Evolutionary conservation across 2,797 vertebrate genomes (phyloP).

Genomic region (Scomberomorus guttatus): DNA sequence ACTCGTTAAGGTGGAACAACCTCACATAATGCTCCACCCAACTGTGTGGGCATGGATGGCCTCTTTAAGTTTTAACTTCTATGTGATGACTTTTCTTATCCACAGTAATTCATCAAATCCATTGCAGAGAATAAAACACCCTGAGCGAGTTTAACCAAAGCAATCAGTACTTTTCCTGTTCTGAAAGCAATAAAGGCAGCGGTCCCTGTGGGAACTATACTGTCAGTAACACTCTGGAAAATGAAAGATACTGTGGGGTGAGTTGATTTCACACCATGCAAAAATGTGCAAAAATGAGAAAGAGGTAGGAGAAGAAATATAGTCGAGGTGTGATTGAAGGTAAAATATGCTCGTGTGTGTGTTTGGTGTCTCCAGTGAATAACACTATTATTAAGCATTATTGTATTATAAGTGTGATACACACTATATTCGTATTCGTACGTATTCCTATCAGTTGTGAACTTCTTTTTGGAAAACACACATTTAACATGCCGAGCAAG

Average conservation of each 20-base stretch:
- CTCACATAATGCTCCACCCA: too few species aligned
- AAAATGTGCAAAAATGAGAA: slow-evolving; percentile 9
- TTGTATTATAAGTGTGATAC: not conserved
- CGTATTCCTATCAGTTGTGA: too few species aligned
- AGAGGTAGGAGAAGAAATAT: not conserved
- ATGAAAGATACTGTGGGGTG: slow-evolving; percentile 28
- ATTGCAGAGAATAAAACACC: not conserved
- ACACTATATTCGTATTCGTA: too few species aligned
- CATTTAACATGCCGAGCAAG: not conserved
- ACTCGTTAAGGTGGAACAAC: too few species aligned
- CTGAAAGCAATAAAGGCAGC: slow-evolving; percentile 25
- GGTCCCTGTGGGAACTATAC: not conserved
- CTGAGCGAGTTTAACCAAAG: not conserved
- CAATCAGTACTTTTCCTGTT: slow-evolving; percentile 13
- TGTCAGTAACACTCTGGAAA: slow-evolving; percentile 40
- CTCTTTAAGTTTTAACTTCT: too few species aligned
- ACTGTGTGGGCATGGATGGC: too few species aligned
- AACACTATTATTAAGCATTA: slow-evolving; percentile 15
- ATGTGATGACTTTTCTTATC: too few species aligned
- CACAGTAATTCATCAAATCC: slow-evolving; percentile 16
- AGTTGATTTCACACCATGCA: slow-evolving; percentile 57
- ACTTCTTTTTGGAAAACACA: too few species aligned
- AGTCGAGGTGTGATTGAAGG: slow-evolving; percentile 24
- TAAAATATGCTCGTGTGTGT: slow-evolving; percentile 30
- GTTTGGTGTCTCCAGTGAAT: slow-evolving; percentile 16